Percentiles rank a stretch among this genome's conserved stretches.
Evolutionary conservation across 2,113 vertebrate genomes (phyloP).

Genomic region (Petrocephalus zakoni): DNA sequence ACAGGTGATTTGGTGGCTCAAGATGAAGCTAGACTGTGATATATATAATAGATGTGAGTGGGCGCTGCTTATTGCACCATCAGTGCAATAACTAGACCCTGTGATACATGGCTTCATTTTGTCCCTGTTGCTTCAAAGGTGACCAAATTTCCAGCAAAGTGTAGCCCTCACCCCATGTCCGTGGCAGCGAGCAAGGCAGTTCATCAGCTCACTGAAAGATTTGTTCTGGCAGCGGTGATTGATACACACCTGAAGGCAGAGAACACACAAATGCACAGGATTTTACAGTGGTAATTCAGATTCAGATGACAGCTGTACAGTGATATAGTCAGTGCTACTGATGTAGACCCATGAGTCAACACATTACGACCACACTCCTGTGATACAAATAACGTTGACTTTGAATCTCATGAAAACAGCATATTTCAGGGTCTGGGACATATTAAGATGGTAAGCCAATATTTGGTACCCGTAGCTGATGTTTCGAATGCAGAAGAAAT

Average conservation of each 20-base stretch:
- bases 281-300: not conserved
- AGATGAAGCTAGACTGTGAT: not conserved
- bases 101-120: not conserved
- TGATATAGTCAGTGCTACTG: not conserved
- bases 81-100: not conserved
- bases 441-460: not conserved
- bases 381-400: not conserved
- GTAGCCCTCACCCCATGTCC: slow-evolving; percentile 53
- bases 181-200: slow-evolving; percentile 70
- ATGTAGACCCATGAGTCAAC: not conserved
- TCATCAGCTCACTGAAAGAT: slow-evolving; percentile 73
- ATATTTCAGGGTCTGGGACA: not conserved
- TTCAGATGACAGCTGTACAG: not conserved
- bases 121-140: not conserved
- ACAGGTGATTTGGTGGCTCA: not conserved
- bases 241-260: slow-evolving; percentile 73
- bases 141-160: not conserved
- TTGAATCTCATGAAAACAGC: not conserved
- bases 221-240: slow-evolving; percentile 77
- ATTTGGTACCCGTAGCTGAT: not conserved
- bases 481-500: not conserved
- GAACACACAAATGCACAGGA: not conserved
- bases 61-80: not conserved
- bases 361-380: not conserved
- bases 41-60: not conserved